Percentiles rank a stretch among this genome's conserved stretches.
Evolutionary conservation across 2,797 vertebrate species (phyloP).

Genomic region (Nothura maculosa): DNA sequence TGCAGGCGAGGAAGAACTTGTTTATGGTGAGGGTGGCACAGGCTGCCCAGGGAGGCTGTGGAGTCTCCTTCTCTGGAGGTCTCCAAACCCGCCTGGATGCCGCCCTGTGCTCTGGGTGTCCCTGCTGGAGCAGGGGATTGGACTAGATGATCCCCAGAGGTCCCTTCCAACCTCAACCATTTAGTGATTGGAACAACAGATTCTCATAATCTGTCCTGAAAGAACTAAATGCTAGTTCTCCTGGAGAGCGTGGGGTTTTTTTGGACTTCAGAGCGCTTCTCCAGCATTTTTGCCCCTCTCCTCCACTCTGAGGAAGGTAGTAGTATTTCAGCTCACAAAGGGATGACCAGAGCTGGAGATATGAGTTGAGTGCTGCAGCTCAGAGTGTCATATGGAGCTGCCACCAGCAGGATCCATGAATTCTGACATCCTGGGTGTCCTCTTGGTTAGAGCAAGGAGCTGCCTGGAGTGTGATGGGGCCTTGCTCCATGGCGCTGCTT

Average conservation of each 20-base stretch:
- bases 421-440: background rate
- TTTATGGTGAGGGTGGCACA: too few relatives aligned
- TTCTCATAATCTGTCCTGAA: too few relatives aligned
- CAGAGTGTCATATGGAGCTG: background rate
- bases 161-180: too few relatives aligned
- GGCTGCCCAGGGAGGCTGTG: too few relatives aligned
- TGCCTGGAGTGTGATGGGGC: background rate
- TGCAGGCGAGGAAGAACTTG: too few relatives aligned
- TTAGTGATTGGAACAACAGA: background rate
- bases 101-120: too few relatives aligned
- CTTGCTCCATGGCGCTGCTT: background rate
- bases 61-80: too few relatives aligned
- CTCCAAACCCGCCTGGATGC: too few relatives aligned
- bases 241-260: background rate
- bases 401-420: background rate
- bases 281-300: background rate
- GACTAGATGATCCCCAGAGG: too few relatives aligned
- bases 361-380: background rate
- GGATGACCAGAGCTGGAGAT: background rate
- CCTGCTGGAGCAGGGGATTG: too few relatives aligned
- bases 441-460: background rate
- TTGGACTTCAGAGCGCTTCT: background rate
- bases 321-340: background rate
- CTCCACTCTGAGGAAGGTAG: fast-evolving
- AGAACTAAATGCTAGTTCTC: background rate